A percentile compares a stretch with the other conserved stretches of the same genome.
phyloP scores from a whole-genome alignment of 2,888 invertebrate genomes.

The Hydrotaea cyrtoneurina region DNA sequence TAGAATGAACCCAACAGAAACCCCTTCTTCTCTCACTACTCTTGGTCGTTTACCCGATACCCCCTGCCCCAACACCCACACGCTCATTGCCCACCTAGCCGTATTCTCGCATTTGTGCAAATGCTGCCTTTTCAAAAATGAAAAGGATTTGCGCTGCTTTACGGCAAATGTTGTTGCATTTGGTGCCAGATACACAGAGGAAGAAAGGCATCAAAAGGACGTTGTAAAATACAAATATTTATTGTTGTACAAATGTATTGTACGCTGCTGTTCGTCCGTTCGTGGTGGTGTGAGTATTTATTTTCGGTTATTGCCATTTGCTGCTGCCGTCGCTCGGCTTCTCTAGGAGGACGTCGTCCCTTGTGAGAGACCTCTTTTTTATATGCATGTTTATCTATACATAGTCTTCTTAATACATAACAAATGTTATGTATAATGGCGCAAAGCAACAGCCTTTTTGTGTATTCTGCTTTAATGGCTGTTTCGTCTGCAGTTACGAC shows the following conservation, averaged over 20 bases:
- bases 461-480: not conserved
- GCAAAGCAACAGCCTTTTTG: conserved; percentile 53
- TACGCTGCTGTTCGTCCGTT: conserved; percentile 6
- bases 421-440: conserved; percentile 1
- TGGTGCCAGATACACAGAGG: not conserved
- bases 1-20: conserved; percentile 41
- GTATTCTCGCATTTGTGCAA: not conserved
- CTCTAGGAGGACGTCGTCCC: not conserved
- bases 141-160: too few species aligned
- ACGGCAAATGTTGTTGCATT: not conserved
- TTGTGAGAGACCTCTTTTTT: conserved; percentile 5
- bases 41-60: too few species aligned
- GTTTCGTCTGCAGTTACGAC: not conserved
- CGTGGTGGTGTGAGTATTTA: conserved; percentile 38
- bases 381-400: not conserved
- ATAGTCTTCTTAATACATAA: not conserved
- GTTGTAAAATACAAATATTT: conserved; percentile 22
- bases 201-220: not conserved
- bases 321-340: not conserved
- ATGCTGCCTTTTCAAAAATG: too few species aligned
- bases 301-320: conserved; percentile 52
- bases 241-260: not conserved
- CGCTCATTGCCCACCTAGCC: not conserved
- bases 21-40: too few species aligned
- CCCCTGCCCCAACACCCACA: too few species aligned